Conservation (phyloP, 1,140 invertebrate genomes). For the Gonatopus flavifemur region DNA sequence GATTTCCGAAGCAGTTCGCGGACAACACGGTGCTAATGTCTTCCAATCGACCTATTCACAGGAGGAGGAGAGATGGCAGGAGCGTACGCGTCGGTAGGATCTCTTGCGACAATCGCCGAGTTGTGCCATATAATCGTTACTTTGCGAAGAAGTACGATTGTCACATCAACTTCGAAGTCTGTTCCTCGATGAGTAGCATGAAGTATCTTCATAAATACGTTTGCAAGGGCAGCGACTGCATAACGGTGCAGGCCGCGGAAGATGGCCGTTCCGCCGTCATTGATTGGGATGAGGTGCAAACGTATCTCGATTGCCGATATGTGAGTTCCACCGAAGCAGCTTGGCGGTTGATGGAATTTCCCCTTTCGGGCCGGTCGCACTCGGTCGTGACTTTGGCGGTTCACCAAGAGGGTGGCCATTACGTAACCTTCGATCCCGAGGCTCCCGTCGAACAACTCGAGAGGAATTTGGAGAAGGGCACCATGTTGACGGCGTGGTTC, state of each 20-base stretch:
- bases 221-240: too few relatives aligned
- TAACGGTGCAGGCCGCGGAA: too few relatives aligned
- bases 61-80: neutral
- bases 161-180: too few relatives aligned
- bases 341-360: neutral
- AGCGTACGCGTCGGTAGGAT: neutral
- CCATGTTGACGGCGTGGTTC: too few relatives aligned
- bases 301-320: neutral
- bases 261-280: too few relatives aligned
- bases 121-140: neutral
- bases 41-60: neutral
- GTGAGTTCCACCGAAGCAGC: neutral
- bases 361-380: neutral
- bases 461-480: too few relatives aligned
- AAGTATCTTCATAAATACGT: too few relatives aligned
- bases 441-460: too few relatives aligned
- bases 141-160: too few relatives aligned
- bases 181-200: too few relatives aligned
- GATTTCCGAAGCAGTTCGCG: neutral
- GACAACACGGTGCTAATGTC: neutral
- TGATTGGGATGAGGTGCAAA: neutral
- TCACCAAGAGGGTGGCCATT: too few relatives aligned
- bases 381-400: neutral
- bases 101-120: neutral
- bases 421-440: too few relatives aligned